Conservation (phyloP, 2,797 vertebrate genomes). For the Tamandua tetradactyla region DNA sequence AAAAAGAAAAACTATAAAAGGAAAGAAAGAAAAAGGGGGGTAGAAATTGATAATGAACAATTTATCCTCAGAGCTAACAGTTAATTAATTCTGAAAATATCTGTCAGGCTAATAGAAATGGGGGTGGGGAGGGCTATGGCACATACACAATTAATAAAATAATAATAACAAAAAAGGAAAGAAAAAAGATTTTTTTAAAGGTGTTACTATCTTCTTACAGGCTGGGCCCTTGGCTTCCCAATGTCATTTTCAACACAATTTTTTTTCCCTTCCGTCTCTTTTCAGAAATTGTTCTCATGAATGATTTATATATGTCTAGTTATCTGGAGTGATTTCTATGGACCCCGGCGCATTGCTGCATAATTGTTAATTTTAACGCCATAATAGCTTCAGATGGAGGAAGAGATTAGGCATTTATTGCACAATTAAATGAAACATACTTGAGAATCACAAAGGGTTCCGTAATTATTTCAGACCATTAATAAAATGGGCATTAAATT, state of each 20-base stretch:
- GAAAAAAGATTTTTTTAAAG: constrained; percentile 88
- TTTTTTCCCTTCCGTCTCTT: constrained; percentile 89
- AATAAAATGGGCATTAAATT: constrained; percentile 99
- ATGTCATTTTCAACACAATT: constrained; percentile 96
- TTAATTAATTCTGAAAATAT: constrained; percentile 99
- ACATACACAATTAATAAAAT: constrained; percentile 89
- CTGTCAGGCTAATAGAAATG: constrained; percentile 91
- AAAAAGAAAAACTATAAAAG: constrained; percentile 88
- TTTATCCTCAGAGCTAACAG: constrained; percentile 97
- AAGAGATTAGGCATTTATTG: constrained; percentile 99
- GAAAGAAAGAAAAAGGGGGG: constrained; percentile 85
- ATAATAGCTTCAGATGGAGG: constrained; percentile 99
- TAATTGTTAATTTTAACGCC: constrained; percentile 99
- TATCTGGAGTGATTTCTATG: constrained; percentile 99
- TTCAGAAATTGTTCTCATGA: constrained; percentile 98
- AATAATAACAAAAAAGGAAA: constrained; percentile 91
- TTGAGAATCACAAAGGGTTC: constrained; percentile 99
- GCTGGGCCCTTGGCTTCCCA: constrained; percentile 94
- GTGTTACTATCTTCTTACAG: constrained; percentile 96
- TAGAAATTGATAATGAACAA: constrained; percentile 89
- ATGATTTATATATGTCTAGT: constrained; percentile 99
- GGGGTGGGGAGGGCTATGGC: constrained; percentile 73
- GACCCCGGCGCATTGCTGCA: constrained; percentile 99
- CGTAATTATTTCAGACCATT: constrained; percentile 99
- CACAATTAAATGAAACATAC: constrained; percentile 99